phyloP scores from a whole-genome alignment of 2,113 vertebrate genomes.

The Aegotheles bennettii region DNA sequence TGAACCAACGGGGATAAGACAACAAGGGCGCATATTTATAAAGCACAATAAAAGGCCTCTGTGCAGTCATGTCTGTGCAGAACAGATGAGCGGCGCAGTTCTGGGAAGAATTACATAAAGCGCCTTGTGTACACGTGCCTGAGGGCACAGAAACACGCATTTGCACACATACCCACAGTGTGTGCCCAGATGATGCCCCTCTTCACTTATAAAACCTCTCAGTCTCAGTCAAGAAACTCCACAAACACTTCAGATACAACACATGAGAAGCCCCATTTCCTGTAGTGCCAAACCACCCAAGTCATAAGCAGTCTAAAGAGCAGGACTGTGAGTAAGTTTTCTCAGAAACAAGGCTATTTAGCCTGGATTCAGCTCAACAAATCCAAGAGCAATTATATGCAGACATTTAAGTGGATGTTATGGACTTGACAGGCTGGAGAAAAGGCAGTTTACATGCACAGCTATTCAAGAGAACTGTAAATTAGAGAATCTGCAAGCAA shows the following conservation, averaged over 20 bases:
- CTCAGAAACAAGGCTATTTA: conserved; percentile 61
- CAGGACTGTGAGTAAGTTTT: conserved; percentile 63
- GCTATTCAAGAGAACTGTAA: not conserved
- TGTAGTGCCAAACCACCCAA: not conserved
- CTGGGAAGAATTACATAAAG: conserved; percentile 58
- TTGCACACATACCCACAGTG: not conserved
- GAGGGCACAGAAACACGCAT: not conserved
- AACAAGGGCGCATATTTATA: conserved; percentile 59
- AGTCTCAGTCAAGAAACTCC: conserved; percentile 2
- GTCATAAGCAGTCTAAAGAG: conserved; percentile 28
- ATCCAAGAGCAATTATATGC: conserved; percentile 35
- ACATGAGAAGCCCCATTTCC: conserved; percentile 4
- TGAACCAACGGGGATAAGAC: conserved; percentile 32
- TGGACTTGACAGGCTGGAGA: not conserved
- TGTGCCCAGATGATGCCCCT: not conserved
- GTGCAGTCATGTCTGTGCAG: conserved; percentile 34
- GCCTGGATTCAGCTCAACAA: conserved; percentile 44
- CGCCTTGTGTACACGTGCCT: conserved; percentile 12
- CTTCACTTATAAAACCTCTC: conserved; percentile 11
- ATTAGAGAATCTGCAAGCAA: not conserved
- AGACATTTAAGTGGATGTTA: not conserved
- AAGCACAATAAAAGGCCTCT: conserved; percentile 67
- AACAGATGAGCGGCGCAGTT: conserved; percentile 55
- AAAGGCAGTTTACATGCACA: not conserved
- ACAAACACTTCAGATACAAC: conserved; percentile 30